Percentiles rank a stretch among this genome's conserved stretches.
Conservation (phyloP, 30 jellyfish, hydroid and myxozoan species). For the Catostylus mosaicus region DNA sequence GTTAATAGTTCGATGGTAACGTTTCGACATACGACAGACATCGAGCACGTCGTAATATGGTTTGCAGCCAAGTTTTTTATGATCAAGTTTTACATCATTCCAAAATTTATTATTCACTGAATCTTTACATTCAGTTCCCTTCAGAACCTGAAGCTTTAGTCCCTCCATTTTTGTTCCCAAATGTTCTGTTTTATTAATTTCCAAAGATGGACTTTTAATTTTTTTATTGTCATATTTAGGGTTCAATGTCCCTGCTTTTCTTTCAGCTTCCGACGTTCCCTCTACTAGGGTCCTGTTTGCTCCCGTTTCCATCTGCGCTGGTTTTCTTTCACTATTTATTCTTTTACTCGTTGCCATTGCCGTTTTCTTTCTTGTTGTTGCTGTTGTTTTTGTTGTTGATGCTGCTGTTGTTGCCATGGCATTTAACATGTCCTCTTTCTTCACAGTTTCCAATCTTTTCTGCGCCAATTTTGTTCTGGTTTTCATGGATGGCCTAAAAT, state of each 20-base stretch:
- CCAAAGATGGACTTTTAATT: neutral
- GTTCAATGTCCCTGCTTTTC: neutral
- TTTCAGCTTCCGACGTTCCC: neutral
- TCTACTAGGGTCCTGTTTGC: neutral
- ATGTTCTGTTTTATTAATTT: neutral
- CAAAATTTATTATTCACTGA: neutral
- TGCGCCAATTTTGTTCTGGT: too few relatives aligned
- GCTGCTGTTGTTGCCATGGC: neutral
- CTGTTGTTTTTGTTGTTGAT: neutral
- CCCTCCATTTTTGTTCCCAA: neutral
- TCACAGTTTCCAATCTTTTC: too few relatives aligned
- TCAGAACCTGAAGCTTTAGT: neutral
- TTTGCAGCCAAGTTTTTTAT: neutral
- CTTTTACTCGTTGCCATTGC: neutral
- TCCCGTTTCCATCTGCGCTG: neutral
- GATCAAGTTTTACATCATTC: neutral
- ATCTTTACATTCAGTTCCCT: neutral
- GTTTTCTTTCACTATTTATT: neutral
- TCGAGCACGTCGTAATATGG: slow-evolving; percentile 38
- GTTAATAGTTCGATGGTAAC: slow-evolving; percentile 7
- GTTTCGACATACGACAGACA: slow-evolving; percentile 27
- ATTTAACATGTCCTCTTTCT: too few relatives aligned
- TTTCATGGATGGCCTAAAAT: neutral
- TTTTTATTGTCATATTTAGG: neutral
- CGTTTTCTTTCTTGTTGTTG: neutral